A percentile compares a stretch with the other conserved stretches of the same genome.
These are phyloP conservation scores for Ardeotis arabs DNA, from an alignment of 2,113 vertebrate species.

Conservation along the genomic window DNA sequence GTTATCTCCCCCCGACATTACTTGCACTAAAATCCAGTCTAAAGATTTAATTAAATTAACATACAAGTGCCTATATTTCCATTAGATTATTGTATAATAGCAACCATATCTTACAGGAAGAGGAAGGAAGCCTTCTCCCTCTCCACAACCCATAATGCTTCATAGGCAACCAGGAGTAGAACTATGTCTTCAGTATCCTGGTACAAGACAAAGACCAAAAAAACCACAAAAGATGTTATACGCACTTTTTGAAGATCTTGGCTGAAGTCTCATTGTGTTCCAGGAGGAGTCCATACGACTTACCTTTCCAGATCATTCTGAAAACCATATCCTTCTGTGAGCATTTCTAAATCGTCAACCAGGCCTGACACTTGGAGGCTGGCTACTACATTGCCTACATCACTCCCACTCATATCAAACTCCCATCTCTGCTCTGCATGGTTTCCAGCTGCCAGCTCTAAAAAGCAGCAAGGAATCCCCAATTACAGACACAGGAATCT, in stretches of 20 bases:
- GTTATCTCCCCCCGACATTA: neutral
- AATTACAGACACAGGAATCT: neutral
- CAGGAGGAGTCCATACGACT: neutral
- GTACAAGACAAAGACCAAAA: neutral
- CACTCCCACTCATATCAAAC: neutral
- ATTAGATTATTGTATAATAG: neutral
- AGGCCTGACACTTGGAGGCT: neutral
- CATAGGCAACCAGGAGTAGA: neutral
- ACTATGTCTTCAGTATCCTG: neutral
- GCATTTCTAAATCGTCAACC: neutral
- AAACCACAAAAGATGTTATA: neutral
- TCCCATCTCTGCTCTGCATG: neutral
- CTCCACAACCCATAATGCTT: neutral
- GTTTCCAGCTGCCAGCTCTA: neutral
- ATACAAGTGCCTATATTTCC: neutral
- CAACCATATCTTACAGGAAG: neutral
- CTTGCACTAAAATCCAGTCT: neutral
- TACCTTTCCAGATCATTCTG: conserved; percentile 68
- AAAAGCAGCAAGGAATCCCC: conserved; percentile 3
- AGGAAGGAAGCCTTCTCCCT: neutral
- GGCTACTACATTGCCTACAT: neutral
- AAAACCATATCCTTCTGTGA: neutral
- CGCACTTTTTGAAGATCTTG: conserved; percentile 60
- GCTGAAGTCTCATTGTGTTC: neutral
- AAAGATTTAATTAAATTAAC: neutral